These are phyloP conservation scores for Halesus radiatus DNA, from an alignment of 1,140 invertebrate species.

Conservation along the genomic window DNA sequence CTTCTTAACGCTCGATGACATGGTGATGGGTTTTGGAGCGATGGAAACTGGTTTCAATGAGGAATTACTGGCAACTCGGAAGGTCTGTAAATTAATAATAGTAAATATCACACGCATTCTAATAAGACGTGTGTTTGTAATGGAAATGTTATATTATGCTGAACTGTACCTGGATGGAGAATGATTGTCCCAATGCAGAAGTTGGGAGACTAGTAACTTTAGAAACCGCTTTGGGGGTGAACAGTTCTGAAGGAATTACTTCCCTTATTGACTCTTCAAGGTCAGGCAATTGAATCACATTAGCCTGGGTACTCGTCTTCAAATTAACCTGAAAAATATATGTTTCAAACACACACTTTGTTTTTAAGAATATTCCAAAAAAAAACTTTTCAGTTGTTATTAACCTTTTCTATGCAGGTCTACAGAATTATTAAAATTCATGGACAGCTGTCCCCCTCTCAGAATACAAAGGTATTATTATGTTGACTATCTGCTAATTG, in stretches of 20 bases:
- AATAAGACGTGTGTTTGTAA: neutral
- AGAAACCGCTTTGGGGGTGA: neutral
- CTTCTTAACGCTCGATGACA: constrained; percentile 60
- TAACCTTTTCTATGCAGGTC: no score
- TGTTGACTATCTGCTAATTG: no score
- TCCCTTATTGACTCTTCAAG: neutral
- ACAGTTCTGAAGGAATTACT: neutral
- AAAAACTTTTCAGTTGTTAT: no score
- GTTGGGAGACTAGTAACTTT: neutral
- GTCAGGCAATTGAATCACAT: neutral
- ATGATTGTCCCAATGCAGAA: neutral
- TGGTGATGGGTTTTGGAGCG: constrained; percentile 62
- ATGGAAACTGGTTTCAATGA: constrained; percentile 63
- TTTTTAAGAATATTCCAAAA: no score
- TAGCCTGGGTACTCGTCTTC: neutral
- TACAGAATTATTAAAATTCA: no score
- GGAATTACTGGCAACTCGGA: constrained; percentile 36
- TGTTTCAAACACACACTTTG: no score
- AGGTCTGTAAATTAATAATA: constrained; percentile 35
- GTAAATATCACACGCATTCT: no score
- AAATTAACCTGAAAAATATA: neutral
- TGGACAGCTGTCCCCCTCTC: no score
- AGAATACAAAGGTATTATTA: no score
- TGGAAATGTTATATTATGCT: no score
- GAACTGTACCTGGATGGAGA: neutral